phyloP scores from a whole-genome alignment of 1,140 invertebrate species.

The Ostrea denselamellosa region DNA sequence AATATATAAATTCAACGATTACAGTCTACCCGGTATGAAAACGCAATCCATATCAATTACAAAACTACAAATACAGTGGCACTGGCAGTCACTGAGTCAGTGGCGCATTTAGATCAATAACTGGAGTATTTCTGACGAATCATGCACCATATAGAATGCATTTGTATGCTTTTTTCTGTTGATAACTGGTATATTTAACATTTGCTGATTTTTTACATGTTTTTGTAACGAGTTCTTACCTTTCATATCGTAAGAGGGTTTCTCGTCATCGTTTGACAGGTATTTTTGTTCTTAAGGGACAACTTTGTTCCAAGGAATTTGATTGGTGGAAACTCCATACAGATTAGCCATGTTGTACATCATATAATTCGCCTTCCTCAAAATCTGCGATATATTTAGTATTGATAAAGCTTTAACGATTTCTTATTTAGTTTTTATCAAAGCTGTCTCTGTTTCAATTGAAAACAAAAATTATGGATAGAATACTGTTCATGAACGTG shows the following conservation, averaged over 20 bases:
- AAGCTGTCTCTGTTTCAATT: too few species aligned
- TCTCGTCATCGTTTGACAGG: not conserved
- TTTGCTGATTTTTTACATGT: too few species aligned
- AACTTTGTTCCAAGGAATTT: slow-evolving; percentile 18
- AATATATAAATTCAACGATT: too few species aligned
- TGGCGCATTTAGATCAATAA: slow-evolving; percentile 18
- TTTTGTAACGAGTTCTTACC: not conserved
- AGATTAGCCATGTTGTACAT: not conserved
- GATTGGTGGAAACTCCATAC: not conserved
- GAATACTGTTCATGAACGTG: too few species aligned
- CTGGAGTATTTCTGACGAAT: not conserved
- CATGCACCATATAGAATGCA: not conserved
- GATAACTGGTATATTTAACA: too few species aligned
- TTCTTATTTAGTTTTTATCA: too few species aligned
- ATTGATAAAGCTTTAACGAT: too few species aligned
- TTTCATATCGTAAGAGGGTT: not conserved
- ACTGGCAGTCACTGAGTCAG: not conserved
- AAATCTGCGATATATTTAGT: too few species aligned
- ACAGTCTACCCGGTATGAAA: too few species aligned
- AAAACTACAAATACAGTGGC: not conserved
- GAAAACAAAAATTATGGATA: too few species aligned
- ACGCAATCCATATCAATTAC: not conserved
- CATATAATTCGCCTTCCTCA: not conserved
- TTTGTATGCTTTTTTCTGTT: not conserved
- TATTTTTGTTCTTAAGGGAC: not conserved